Base-by-base conservation (phyloP, 2,888 invertebrate species). In the Lymantria monacha region DNA sequence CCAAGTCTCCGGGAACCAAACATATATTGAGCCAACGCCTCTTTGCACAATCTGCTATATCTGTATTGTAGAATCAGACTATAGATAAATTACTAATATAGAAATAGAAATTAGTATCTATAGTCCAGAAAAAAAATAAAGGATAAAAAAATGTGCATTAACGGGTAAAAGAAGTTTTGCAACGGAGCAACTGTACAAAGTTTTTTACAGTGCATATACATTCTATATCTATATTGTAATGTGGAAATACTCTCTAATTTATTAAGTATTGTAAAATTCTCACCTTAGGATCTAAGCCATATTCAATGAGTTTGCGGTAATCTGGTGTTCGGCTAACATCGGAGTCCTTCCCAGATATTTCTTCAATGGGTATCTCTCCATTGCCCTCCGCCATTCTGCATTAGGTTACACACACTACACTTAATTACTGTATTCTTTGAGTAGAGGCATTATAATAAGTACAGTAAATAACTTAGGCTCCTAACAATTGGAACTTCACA, bases 261-360 rank as follows among this genome's bases (percentile, higher is more conserved):
- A 12, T 3, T 13, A 15, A 41, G 15, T 33, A 14, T 22, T 33
- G 11, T 11, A 33, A 49, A 30, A 51, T 45, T 59, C 83, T 84
- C 74, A 96, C 96, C 93, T 97, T 97, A 87, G 96, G 95, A 92
- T 97, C 97, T 88, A 98, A 95, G 91, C 98, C 98, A 94, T 98
- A 98, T 84, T 97, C 97, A 81, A 98, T 94, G 77, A 98, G 94
- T 93, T 98, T 98, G 85, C 95, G 95, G 92, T 97, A 98, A 92
- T 98, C 98, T 91, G 96, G 97, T 83, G 97, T 96, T 81, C 94
- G 93, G 90, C 94, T 93, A 83, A 92, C 87, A 79, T 94, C 94
- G 75, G 93, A 93, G 87, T 93, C 93, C 83, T 93, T 93, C 78
- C 93, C 93, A 85, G 93, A 93, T 79, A 87, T 88, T 91, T 95